A percentile compares a stretch with the other conserved stretches of the same genome.
phyloP scores from a whole-genome alignment of 2,113 vertebrate species.

The Urocynchramus pylzowi region DNA sequence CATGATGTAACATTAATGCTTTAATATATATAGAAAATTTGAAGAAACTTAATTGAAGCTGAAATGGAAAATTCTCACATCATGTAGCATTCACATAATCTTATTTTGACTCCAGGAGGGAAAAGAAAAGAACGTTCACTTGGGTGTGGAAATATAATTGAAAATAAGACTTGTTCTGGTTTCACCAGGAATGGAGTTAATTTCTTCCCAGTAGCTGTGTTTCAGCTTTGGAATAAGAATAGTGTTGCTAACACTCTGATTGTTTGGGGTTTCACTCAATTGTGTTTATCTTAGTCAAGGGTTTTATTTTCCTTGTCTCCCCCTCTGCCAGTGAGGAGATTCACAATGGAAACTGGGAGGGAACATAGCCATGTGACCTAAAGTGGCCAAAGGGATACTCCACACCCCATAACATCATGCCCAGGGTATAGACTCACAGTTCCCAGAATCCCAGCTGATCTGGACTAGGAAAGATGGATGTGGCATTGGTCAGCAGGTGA shows the following conservation, averaged over 20 bases:
- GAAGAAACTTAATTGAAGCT: neutral
- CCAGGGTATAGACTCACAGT: neutral
- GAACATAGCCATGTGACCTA: too few species aligned
- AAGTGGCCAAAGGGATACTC: neutral
- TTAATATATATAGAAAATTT: neutral
- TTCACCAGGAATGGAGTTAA: neutral
- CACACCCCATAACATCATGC: neutral
- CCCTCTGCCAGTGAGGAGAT: neutral
- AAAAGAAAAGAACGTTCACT: rapidly evolving
- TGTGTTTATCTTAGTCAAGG: neutral
- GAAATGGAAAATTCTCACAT: neutral
- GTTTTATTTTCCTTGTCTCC: neutral
- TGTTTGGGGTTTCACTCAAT: neutral
- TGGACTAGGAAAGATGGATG: rapidly evolving
- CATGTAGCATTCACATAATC: neutral
- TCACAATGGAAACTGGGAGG: neutral
- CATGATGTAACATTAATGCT: neutral
- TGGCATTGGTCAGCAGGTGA: neutral
- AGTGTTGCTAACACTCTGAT: neutral
- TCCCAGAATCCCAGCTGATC: neutral
- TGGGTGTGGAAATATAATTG: rapidly evolving
- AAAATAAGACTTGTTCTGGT: neutral
- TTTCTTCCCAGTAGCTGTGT: neutral
- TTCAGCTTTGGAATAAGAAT: neutral
- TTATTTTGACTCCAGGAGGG: neutral